phyloP scores from a whole-genome alignment of 2,797 vertebrate species.

The Ctenochaetus hawaiiensis region DNA sequence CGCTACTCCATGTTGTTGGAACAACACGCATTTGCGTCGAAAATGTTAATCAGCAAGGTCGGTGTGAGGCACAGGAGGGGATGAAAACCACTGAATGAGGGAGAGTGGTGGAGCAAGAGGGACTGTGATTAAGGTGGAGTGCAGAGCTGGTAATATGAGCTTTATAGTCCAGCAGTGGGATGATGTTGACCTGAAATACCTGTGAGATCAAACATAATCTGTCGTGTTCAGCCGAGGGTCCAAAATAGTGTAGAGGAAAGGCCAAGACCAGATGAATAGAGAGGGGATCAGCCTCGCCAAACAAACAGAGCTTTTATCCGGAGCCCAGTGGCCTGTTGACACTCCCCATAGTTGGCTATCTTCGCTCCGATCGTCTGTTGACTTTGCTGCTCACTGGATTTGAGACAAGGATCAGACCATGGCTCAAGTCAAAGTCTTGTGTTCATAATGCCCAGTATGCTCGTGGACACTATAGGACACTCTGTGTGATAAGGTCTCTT shows the following conservation, averaged over 20 bases:
- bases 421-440: conserved; percentile 76
- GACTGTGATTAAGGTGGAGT: conserved; percentile 58
- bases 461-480: conserved; percentile 48
- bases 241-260: conserved; percentile 64
- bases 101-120: conserved; percentile 39
- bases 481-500: conserved; percentile 64
- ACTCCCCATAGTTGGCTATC: conserved; percentile 71
- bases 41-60: conserved; percentile 85
- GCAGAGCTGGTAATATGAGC: conserved; percentile 54
- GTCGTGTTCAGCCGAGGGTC: conserved; percentile 59
- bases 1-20: conserved; percentile 80
- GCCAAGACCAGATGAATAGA: conserved; percentile 70
- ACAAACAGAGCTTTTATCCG: conserved; percentile 77
- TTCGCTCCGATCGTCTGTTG: conserved; percentile 72
- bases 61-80: conserved; percentile 51
- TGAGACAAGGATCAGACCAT: conserved; percentile 78
- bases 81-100: conserved; percentile 52
- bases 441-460: conserved; percentile 75
- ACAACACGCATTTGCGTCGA: conserved; percentile 81
- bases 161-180: conserved; percentile 50
- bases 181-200: conserved; percentile 74
- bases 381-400: conserved; percentile 76
- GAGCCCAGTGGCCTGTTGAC: conserved; percentile 68
- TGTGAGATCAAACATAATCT: conserved; percentile 72
- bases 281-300: conserved; percentile 69